Base-by-base conservation (phyloP, 2,888 invertebrate genomes). In the Dryocosmus kuriphilus region DNA sequence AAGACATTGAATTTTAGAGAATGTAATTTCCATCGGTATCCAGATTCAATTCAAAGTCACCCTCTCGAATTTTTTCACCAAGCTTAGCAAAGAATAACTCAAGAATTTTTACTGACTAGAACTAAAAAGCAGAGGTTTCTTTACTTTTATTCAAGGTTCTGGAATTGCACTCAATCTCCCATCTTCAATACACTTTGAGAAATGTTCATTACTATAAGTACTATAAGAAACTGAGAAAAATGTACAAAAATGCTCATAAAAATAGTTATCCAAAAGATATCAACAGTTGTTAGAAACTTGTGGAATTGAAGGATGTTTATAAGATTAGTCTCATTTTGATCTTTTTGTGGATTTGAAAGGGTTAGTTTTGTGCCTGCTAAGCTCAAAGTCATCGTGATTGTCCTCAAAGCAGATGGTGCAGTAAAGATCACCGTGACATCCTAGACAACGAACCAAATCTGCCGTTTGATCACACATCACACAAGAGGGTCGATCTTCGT, bases 381-480 rank as follows among this genome's bases (percentile, higher is more conserved):
- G 51, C 75, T 95, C 94, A 83, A 94, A 94, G 83, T 93, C 94
- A 86, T 94, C 94, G 89, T 95, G 96, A 82, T 95, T 95, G 85
- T 96, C 96, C 61, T 92, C 91, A 87, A 94, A 97, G 90, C 98
- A 98, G 77, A 92, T 90, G 19, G 93, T 92, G 90, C 98, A 98
- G 90, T 96, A 98, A 11, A 97, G 92, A 90, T 98, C 97, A 57
- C 94, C 94, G 81, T 94, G 94, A 91, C 98, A 98, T 79, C 95
- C 96, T 63, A 94, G 91, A 89, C 98, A 98, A 74, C 95, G 92
- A 81, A 95, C 92, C 11, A 92, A 93, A 2, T 97, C 96, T 92
- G 96, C 95, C 0, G 85, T 88, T 88, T 96, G 95, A 90, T 97
- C 97, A 89, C 98, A 98, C 83, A 97, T 95, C 83, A 95, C 95